Evolutionary conservation across 2,888 invertebrate species (phyloP), one percentile per base, ranked within the genome.

Genomic region (Hyposoter didymator): DNA sequence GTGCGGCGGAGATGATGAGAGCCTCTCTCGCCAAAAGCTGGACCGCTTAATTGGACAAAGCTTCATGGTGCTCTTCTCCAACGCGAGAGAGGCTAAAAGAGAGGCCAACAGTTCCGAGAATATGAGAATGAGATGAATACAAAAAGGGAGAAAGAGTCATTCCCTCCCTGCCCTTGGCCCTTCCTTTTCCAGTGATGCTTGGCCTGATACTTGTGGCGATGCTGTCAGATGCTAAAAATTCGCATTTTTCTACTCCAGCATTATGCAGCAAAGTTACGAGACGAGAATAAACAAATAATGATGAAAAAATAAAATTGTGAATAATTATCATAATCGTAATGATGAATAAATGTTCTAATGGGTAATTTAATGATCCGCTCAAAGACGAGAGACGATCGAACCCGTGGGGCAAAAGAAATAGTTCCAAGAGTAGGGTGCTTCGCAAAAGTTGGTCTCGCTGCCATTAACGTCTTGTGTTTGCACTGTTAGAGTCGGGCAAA

Each of bases 41-140:
- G 92, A 92, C 85, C 92, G 93, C 92, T 93, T 93, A 93, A 94
- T 93, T 94, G 93, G 93, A 93, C 93, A 93, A 94, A 94, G 93
- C 94, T 91, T 92, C 78, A 84, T 73, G 78, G 59, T 43, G 28
- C 87, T 70, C 59, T 76, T 43, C 72, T 72, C 73, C 69, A 67
- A 19, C 70, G 80, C 66, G 74, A 76, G 70, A 67, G 73, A 59
- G 74, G 69, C 62, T 62, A 14, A 19, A 73, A 73, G 75, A 75
- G 79, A 47, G 66, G 72, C 69, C 55, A 64, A 84, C 64, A 84
- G 78, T 47, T 55, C 47, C 73, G 78, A 79, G 72, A 73, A 76
- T 80, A 80, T 73, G 79, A 82, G 79, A 78, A 79, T 74, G 73
- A 76, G 66, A 62, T 62, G 80, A 59, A 67, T 32, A 69, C 35